Percentiles rank a stretch among this genome's conserved stretches.
phyloP scores from a whole-genome alignment of 2,113 vertebrate species.

The Poecilia latipinna region DNA sequence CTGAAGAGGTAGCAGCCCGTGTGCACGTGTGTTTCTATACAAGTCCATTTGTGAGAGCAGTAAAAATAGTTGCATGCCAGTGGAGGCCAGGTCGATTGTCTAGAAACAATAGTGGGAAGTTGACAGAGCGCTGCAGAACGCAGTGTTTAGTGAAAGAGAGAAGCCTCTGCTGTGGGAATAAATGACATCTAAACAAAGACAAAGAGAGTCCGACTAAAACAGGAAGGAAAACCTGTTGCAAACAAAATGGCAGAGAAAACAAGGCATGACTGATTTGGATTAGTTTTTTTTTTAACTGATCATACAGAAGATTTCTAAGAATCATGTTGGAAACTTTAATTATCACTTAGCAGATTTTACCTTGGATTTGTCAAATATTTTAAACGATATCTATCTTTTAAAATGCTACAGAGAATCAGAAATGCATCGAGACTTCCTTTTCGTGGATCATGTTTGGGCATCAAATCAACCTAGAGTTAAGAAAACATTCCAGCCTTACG shows the following conservation, averaged over 20 bases:
- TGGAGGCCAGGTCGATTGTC: slow-evolving; percentile 48
- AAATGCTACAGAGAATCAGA: too few species aligned
- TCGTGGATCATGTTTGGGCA: too few species aligned
- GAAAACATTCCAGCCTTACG: too few species aligned
- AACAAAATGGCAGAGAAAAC: background rate
- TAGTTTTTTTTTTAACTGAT: slow-evolving; percentile 1
- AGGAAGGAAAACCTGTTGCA: slow-evolving; percentile 24
- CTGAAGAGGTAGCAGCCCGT: slow-evolving; percentile 14
- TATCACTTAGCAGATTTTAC: background rate
- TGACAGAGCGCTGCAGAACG: slow-evolving; percentile 9
- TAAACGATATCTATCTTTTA: too few species aligned
- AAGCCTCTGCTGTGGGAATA: slow-evolving; percentile 27
- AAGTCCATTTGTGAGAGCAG: slow-evolving; percentile 1
- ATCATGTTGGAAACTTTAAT: background rate
- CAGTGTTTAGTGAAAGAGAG: background rate
- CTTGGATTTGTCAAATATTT: background rate
- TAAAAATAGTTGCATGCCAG: slow-evolving; percentile 44
- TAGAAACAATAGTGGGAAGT: slow-evolving; percentile 66
- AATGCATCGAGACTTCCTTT: too few species aligned
- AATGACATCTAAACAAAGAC: slow-evolving; percentile 23
- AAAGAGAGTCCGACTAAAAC: background rate
- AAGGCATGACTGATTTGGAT: background rate
- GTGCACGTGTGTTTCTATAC: slow-evolving; percentile 9
- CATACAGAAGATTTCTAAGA: background rate
- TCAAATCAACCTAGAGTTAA: too few species aligned